These are phyloP conservation scores for Drosophila meridionalis DNA, from an alignment of 2,888 invertebrate species.

Conservation along the genomic window DNA sequence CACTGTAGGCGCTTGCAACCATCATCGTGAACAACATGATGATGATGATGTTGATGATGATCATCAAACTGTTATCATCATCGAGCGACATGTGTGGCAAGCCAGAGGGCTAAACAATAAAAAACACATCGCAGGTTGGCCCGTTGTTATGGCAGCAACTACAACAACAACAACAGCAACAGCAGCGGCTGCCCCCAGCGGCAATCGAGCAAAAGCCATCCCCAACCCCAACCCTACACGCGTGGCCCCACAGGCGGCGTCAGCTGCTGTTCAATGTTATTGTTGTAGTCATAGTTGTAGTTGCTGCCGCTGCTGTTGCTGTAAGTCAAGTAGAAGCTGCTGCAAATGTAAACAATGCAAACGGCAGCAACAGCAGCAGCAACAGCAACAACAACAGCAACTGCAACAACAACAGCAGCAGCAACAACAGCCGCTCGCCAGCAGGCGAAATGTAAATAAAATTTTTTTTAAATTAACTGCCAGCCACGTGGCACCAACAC, in stretches of 20 bases:
- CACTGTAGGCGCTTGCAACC: constrained; percentile 46
- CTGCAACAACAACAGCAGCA: constrained; percentile 1
- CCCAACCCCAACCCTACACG: constrained; percentile 13
- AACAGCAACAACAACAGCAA: constrained; percentile 27
- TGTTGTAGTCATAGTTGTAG: constrained; percentile 23
- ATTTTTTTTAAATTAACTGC: constrained; percentile 74
- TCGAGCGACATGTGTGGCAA: constrained; percentile 35
- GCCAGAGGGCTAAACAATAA: constrained; percentile 49
- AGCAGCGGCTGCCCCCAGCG: constrained; percentile 36
- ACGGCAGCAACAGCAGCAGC: constrained; percentile 32
- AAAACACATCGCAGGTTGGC: constrained; percentile 57
- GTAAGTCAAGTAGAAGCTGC: constrained; percentile 73
- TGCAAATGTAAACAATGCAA: constrained; percentile 73
- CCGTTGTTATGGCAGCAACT: constrained; percentile 53
- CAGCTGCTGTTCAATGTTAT: constrained; percentile 57
- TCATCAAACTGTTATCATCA: constrained; percentile 23
- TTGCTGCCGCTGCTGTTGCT: constrained; percentile 52
- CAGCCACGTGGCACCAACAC: constrained; percentile 61
- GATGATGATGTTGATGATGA: constrained; percentile 17
- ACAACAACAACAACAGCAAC: neutral
- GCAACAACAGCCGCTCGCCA: constrained; percentile 50
- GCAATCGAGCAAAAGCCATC: constrained; percentile 52
- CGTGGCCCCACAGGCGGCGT: constrained; percentile 43
- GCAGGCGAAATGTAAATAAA: constrained; percentile 74
- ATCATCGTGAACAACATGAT: constrained; percentile 10